These are phyloP conservation scores for Holacanthus passer DNA, from an alignment of 2,113 vertebrate genomes.

Conservation along the genomic window DNA sequence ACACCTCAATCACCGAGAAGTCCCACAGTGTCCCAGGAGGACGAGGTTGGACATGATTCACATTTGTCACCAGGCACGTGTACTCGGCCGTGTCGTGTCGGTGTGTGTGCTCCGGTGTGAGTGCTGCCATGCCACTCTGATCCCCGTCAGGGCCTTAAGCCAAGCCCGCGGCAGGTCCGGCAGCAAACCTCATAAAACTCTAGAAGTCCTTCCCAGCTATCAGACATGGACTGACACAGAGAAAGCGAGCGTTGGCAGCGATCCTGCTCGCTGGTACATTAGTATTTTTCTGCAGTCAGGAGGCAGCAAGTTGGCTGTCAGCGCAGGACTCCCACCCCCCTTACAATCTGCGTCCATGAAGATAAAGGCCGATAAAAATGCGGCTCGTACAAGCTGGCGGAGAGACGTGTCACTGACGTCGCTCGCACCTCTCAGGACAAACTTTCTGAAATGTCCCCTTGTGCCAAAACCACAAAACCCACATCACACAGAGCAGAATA, in stretches of 20 bases:
- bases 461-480: slow-evolving; percentile 16
- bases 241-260: slow-evolving; percentile 54
- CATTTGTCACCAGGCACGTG: slow-evolving; percentile 38
- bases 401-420: slow-evolving; percentile 28
- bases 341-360: slow-evolving; percentile 37
- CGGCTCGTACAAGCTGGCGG: slow-evolving; percentile 2
- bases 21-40: slow-evolving; percentile 20
- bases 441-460: slow-evolving; percentile 16
- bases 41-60: slow-evolving; percentile 21
- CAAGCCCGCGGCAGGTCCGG: slow-evolving; percentile 74
- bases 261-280: slow-evolving; percentile 54
- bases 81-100: slow-evolving; percentile 17
- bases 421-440: slow-evolving; percentile 36
- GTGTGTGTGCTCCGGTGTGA: slow-evolving; percentile 16
- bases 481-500: slow-evolving; percentile 48
- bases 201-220: slow-evolving; percentile 55
- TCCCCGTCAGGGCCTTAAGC: slow-evolving; percentile 71
- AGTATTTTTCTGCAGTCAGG: slow-evolving; percentile 60
- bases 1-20: slow-evolving; percentile 31
- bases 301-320: slow-evolving; percentile 65
- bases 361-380: slow-evolving; percentile 27
- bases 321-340: slow-evolving; percentile 20
- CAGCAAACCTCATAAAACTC: slow-evolving; percentile 68
- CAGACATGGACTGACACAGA: slow-evolving; percentile 58
- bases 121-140: slow-evolving; percentile 60